These are phyloP conservation scores for Octopus bimaculoides DNA, from an alignment of 1,140 invertebrate species.

Conservation along the genomic window DNA sequence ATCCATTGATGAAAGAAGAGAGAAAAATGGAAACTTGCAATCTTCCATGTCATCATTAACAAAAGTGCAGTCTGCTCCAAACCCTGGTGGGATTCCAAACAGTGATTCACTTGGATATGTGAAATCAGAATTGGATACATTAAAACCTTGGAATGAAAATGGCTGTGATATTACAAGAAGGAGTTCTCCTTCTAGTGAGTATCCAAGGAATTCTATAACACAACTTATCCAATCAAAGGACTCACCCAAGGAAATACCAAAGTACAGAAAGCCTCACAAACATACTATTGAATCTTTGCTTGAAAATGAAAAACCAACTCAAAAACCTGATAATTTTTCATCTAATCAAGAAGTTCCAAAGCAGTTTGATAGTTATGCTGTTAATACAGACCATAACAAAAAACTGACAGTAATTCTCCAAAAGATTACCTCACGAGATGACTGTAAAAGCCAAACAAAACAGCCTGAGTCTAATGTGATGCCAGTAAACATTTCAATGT, in stretches of 20 bases:
- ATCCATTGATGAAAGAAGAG: neutral
- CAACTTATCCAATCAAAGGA: neutral
- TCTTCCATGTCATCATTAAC: neutral
- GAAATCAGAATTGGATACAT: neutral
- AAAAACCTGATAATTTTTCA: neutral
- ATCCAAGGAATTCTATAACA: neutral
- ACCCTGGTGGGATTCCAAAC: neutral
- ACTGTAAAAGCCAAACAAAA: neutral
- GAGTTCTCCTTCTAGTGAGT: neutral
- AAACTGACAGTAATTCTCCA: neutral
- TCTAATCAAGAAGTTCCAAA: neutral
- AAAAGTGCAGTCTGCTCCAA: neutral
- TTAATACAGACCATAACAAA: slow-evolving; percentile 5
- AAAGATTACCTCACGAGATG: neutral
- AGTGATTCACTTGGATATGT: neutral
- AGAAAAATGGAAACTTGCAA: neutral
- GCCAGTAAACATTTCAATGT: neutral
- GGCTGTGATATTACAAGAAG: slow-evolving; percentile 9
- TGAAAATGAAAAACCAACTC: neutral
- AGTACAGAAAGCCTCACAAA: slow-evolving; percentile 9
- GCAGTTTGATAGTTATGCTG: slow-evolving; percentile 5
- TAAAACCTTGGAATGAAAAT: slow-evolving; percentile 9
- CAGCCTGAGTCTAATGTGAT: neutral
- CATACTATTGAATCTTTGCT: slow-evolving; percentile 3
- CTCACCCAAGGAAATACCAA: neutral